phyloP scores from a whole-genome alignment of 2,797 vertebrate genomes.

The Monodelphis domestica region DNA sequence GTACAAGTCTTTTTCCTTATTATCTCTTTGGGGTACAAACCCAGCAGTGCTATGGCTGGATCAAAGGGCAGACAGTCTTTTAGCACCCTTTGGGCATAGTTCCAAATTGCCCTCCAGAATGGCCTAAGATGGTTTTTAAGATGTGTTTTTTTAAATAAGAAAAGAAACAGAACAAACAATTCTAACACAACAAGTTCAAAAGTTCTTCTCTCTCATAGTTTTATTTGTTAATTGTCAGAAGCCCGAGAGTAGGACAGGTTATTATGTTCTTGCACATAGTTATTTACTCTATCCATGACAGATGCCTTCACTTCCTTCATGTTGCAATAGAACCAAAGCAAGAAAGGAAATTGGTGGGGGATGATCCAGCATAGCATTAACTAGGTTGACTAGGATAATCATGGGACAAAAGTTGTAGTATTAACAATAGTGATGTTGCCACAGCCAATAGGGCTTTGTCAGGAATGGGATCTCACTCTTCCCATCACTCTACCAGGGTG shows the following conservation, averaged over 20 bases:
- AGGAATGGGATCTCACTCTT: not conserved
- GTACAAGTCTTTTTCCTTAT: too few species aligned
- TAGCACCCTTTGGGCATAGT: too few species aligned
- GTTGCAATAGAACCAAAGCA: not conserved
- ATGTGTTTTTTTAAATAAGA: too few species aligned
- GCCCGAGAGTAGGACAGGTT: not conserved
- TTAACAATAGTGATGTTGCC: not conserved
- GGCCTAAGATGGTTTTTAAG: too few species aligned
- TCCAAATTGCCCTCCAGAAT: too few species aligned
- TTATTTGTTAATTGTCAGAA: not conserved
- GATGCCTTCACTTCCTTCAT: not conserved
- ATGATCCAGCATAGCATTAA: not conserved
- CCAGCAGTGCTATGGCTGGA: too few species aligned
- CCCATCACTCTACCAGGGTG: not conserved
- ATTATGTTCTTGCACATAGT: not conserved
- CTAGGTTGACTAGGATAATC: not conserved
- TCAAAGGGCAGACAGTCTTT: too few species aligned
- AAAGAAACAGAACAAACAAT: not conserved
- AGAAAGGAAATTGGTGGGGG: not conserved
- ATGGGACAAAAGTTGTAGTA: not conserved
- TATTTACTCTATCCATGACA: not conserved
- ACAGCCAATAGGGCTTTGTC: not conserved
- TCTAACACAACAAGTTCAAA: not conserved
- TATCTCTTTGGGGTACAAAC: too few species aligned
- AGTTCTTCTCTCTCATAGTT: not conserved